Percentiles rank a stretch among this genome's conserved stretches.
Conservation (phyloP, 37 sponge, comb jelly and placozoan species). For the Petrosia ficiformis region DNA sequence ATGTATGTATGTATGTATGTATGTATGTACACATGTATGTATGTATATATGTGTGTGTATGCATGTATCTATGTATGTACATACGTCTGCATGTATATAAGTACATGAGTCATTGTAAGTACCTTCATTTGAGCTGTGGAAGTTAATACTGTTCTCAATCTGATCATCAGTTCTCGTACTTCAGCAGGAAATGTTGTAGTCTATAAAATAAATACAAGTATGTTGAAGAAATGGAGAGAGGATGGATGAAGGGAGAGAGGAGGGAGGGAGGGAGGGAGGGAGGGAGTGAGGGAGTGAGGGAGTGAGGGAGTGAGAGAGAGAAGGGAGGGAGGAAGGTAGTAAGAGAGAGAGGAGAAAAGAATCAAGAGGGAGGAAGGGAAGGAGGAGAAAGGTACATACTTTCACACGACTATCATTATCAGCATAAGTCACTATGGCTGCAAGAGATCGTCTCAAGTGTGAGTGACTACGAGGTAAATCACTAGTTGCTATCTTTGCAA, state of each 20-base stretch:
- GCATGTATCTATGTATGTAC: background rate
- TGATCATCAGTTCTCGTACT: slow-evolving; percentile 74
- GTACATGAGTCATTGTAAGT: background rate
- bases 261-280: background rate
- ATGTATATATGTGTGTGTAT: background rate
- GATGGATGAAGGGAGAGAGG: background rate
- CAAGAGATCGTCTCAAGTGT: slow-evolving; percentile 64
- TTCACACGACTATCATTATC: slow-evolving; percentile 13
- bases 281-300: background rate
- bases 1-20: background rate
- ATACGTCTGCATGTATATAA: background rate
- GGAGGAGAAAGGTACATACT: background rate
- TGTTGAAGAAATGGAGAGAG: too few relatives aligned
- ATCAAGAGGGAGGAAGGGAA: background rate
- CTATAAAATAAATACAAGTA: slow-evolving; percentile 23
- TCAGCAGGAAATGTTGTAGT: slow-evolving; percentile 62
- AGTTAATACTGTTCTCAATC: slow-evolving; percentile 78
- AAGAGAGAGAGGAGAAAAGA: background rate
- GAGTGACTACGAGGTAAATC: slow-evolving; percentile 48
- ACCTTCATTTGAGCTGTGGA: slow-evolving; percentile 89
- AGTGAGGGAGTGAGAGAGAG: too few relatives aligned
- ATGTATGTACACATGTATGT: background rate
- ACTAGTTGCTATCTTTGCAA: slow-evolving; percentile 64
- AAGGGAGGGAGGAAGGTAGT: background rate
- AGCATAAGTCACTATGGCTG: slow-evolving; percentile 37